Percentiles rank a stretch among this genome's conserved stretches.
phyloP scores from a whole-genome alignment of 2,113 vertebrate species.

The Leptobrachium leishanense region DNA sequence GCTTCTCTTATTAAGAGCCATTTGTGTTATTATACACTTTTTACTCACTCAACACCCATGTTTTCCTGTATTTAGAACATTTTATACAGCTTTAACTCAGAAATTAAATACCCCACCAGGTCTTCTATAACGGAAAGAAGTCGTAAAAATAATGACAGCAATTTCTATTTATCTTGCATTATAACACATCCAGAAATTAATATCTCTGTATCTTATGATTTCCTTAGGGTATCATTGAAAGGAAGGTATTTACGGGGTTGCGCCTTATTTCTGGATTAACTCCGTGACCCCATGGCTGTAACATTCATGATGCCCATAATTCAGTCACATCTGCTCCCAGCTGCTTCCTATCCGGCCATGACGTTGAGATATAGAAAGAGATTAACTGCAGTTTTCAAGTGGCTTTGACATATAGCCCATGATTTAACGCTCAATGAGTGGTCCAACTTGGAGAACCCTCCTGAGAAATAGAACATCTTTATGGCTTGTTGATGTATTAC shows the following conservation, averaged over 20 bases:
- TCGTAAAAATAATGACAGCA: neutral
- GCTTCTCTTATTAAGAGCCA: too few relatives aligned
- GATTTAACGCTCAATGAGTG: constrained; percentile 59
- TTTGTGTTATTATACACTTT: too few relatives aligned
- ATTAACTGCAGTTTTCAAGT: constrained; percentile 36
- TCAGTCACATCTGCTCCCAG: constrained; percentile 23
- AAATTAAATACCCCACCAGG: neutral
- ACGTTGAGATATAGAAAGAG: constrained; percentile 30
- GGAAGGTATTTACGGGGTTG: constrained; percentile 16
- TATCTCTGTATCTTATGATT: neutral
- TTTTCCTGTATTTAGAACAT: too few relatives aligned
- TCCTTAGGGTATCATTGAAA: constrained; percentile 4
- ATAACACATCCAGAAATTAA: neutral
- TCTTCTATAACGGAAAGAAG: neutral
- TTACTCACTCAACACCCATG: too few relatives aligned
- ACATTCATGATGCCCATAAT: neutral
- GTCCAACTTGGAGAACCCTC: constrained; percentile 59
- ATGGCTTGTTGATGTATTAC: constrained; percentile 57
- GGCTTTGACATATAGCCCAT: constrained; percentile 50
- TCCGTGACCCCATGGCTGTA: constrained; percentile 18
- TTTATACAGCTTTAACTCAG: neutral
- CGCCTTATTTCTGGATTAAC: constrained; percentile 10
- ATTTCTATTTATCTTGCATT: neutral
- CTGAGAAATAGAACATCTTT: constrained; percentile 58
- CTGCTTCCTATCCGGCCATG: constrained; percentile 39